Conservation (phyloP, 2,113 vertebrate species). For the Pseudois nayaur region DNA sequence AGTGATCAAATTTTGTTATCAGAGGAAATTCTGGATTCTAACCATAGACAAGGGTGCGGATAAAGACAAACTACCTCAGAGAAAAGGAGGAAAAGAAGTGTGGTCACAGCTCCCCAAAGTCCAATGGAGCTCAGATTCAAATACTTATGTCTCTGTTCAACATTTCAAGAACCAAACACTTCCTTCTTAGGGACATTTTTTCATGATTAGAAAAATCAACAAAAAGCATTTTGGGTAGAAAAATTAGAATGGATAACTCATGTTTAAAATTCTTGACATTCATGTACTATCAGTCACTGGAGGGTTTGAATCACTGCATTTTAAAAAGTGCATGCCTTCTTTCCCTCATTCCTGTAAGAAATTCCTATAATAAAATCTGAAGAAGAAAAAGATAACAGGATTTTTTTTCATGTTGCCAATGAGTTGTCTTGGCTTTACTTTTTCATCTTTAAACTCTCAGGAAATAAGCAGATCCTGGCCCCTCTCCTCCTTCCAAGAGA, state of each 20-base stretch:
- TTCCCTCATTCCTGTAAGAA: not conserved
- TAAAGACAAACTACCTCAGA: conserved; percentile 4
- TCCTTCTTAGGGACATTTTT: not conserved
- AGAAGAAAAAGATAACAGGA: not conserved
- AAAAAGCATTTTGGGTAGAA: conserved; percentile 17
- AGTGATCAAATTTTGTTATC: conserved; percentile 28
- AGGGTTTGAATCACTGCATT: conserved; percentile 26
- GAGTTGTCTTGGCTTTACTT: not conserved
- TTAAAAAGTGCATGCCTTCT: conserved; percentile 10
- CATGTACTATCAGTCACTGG: not conserved
- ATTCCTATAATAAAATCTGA: not conserved
- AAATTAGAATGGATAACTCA: conserved; percentile 7
- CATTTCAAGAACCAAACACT: not conserved
- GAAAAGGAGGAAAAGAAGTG: not conserved
- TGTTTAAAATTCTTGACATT: conserved; percentile 44
- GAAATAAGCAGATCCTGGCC: not conserved
- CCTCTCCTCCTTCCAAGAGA: not conserved
- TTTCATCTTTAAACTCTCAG: not conserved
- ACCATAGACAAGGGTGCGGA: not conserved
- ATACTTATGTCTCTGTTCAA: not conserved
- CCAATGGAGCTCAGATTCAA: not conserved
- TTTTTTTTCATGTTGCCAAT: not conserved
- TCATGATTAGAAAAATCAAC: not conserved
- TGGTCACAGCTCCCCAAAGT: not conserved
- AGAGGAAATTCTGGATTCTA: conserved; percentile 19